These are phyloP conservation scores for Brachirus orientalis DNA, from an alignment of 2,113 vertebrate genomes.

Conservation along the genomic window DNA sequence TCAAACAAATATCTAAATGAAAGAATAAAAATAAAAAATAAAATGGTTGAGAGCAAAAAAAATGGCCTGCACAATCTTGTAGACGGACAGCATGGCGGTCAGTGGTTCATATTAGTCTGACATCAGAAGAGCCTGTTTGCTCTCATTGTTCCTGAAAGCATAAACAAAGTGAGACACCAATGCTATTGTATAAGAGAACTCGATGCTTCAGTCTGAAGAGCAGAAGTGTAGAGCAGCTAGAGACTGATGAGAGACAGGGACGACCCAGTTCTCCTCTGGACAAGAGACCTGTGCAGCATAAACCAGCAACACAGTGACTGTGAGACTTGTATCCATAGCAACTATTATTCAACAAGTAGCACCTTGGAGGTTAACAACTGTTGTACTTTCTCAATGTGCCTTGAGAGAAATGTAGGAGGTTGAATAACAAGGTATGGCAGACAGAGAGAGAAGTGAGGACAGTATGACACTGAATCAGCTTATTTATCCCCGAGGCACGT, in stretches of 20 bases:
- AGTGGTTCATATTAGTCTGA: not conserved
- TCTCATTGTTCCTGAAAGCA: constrained; percentile 4
- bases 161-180: not conserved
- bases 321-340: constrained; percentile 50
- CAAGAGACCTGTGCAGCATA: not conserved
- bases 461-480: not conserved
- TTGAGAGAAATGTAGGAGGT: constrained; percentile 1
- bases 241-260: too few relatives aligned
- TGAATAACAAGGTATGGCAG: not conserved
- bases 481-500: not conserved
- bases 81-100: not conserved
- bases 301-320: constrained; percentile 17
- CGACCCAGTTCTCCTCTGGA: not conserved
- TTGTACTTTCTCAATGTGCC: not conserved
- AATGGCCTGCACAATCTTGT: not conserved
- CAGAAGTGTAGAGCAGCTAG: too few relatives aligned
- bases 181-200: too few relatives aligned
- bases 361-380: not conserved
- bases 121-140: not conserved
- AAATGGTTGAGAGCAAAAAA: too few relatives aligned
- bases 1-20: not conserved
- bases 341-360: constrained; percentile 37
- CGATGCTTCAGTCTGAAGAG: too few relatives aligned
- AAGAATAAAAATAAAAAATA: not conserved
- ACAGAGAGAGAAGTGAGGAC: not conserved